phyloP scores from a whole-genome alignment of 2,888 invertebrate genomes.

The Caenorhabditis sp. region DNA sequence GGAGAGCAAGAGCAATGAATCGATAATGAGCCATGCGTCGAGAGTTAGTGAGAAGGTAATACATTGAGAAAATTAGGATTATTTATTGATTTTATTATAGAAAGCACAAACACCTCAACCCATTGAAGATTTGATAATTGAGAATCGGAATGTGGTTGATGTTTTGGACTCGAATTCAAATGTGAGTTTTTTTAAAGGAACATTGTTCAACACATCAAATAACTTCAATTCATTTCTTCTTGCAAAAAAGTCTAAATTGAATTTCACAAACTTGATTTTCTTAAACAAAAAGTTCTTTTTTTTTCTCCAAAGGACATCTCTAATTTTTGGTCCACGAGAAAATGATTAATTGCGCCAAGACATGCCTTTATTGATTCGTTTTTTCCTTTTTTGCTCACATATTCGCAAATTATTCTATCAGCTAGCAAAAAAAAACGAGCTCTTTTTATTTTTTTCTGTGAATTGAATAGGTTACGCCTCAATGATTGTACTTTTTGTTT shows the following conservation, averaged over 20 bases:
- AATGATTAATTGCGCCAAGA: background rate
- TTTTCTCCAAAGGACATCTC: too few species aligned
- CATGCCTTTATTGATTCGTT: background rate
- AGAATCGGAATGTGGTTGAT: constrained; percentile 56
- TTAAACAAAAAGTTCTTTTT: too few species aligned
- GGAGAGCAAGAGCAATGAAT: constrained; percentile 68
- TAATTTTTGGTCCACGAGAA: too few species aligned
- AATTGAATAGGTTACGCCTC: too few species aligned
- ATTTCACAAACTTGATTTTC: constrained; percentile 1
- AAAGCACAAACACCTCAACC: background rate
- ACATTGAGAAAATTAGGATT: background rate
- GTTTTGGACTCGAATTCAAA: constrained; percentile 39
- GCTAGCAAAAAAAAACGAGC: background rate
- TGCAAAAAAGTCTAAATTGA: constrained; percentile 9
- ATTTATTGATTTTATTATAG: background rate
- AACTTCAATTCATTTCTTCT: too few species aligned
- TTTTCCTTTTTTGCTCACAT: background rate
- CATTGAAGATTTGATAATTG: constrained; percentile 50
- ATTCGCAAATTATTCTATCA: background rate
- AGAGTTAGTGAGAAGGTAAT: constrained; percentile 38
- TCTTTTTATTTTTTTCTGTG: too few species aligned
- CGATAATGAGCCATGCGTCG: constrained; percentile 64
- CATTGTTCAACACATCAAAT: background rate
- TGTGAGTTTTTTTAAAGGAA: constrained; percentile 16
- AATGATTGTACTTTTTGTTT: too few species aligned